A percentile compares a stretch with the other conserved stretches of the same genome.
Evolutionary conservation across 1,140 invertebrate genomes (phyloP).

Genomic region (Lethrus apterus): DNA sequence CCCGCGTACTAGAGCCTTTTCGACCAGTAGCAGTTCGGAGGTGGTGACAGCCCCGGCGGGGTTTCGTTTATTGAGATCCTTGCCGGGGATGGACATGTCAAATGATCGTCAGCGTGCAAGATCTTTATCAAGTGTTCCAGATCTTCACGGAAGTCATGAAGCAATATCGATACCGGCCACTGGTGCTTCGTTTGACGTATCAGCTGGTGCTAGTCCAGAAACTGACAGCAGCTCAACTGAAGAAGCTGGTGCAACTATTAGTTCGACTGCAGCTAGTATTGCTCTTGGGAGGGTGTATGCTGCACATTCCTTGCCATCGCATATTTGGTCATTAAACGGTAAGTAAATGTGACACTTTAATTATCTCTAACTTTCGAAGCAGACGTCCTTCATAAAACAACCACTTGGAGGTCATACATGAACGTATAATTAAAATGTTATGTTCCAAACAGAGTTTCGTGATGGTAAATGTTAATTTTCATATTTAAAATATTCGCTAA

Average conservation of each 20-base stretch:
- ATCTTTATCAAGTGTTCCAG: slow-evolving; percentile 75
- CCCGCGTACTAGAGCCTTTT: slow-evolving; percentile 67
- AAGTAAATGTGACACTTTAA: too few relatives aligned
- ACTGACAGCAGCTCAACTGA: slow-evolving; percentile 55
- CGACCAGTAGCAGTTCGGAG: slow-evolving; percentile 62
- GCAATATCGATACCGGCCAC: slow-evolving; percentile 47
- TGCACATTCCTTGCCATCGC: slow-evolving; percentile 80
- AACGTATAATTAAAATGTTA: too few relatives aligned
- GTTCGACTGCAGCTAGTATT: slow-evolving; percentile 45
- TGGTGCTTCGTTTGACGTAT: slow-evolving; percentile 51
- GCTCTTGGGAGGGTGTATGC: slow-evolving; percentile 73
- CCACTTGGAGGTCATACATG: too few relatives aligned
- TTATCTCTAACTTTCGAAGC: too few relatives aligned
- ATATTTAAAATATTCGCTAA: too few relatives aligned
- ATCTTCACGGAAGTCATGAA: slow-evolving; percentile 56
- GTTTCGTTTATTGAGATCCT: slow-evolving; percentile 64
- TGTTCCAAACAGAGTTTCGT: too few relatives aligned
- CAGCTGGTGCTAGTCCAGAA: slow-evolving; percentile 50
- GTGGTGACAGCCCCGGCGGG: slow-evolving; percentile 60
- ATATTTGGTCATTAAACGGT: slow-evolving; percentile 88
- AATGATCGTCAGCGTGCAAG: slow-evolving; percentile 71
- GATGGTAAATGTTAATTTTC: too few relatives aligned
- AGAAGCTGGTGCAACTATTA: slow-evolving; percentile 42
- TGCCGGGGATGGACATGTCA: slow-evolving; percentile 57
- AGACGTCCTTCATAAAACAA: too few relatives aligned